Evolutionary conservation across 2,888 invertebrate species (phyloP), one percentile per base, ranked within the genome.

Genomic region (Oscheius onirici): DNA sequence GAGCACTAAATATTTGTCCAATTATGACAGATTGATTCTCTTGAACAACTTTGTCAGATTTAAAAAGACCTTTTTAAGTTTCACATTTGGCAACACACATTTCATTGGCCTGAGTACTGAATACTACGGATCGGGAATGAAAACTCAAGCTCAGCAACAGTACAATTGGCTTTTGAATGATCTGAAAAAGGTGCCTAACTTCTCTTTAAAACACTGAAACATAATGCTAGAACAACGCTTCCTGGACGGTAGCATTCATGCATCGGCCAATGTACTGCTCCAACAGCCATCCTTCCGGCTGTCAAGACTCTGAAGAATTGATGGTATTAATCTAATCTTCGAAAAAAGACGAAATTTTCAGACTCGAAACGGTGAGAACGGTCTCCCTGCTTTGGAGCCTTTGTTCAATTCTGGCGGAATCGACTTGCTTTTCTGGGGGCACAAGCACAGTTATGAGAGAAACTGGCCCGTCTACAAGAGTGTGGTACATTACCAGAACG

Each of bases 361-460:
- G 72, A 66, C 76, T 5, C 54, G 78, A 51, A 55, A 71, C 20
- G 78, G 78, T 24, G 49, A 63, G 3, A 49, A 54, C 17, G 76
- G 72, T 0, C 43, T 83, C 90, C 78, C 78, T 15, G 89, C 90
- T 10, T 88, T 97, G 78, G 97, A 97, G 89, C 91, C 93, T 11
- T 88, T 97, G 17, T 92, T 97, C 84, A 92, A 92, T 87, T 90
- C 93, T 77, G 92, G 93, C 88, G 94, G 94, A 60, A 97, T 97
- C 34, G 97, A 97, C 90, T 88, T 97, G 69, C 92, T 92, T 87
- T 90, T 97, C 58, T 96, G 95, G 94, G 97, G 96, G 0, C 97
- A 97, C 88, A 96, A 97, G 88, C 97, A 97, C 89, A 94, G 94
- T 43, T 97, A 97, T 88, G 97, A 97, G 89, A 91, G 97, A 69